Percentiles rank a stretch among this genome's conserved stretches.
Evolutionary conservation across 1,140 invertebrate species (phyloP).

Genomic region (Rhizoglyphus robini): DNA sequence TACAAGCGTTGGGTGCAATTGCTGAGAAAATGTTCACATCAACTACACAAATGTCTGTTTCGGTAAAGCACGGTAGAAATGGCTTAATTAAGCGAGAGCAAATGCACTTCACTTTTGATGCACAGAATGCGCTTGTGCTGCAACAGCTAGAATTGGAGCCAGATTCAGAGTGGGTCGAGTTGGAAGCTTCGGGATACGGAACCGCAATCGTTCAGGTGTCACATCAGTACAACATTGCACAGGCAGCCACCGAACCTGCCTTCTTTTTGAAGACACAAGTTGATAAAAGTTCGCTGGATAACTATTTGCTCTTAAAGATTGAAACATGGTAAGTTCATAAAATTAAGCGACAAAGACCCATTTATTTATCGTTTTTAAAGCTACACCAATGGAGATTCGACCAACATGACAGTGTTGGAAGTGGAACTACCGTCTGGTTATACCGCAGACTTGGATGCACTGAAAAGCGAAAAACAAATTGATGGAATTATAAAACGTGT

Average conservation of each 20-base stretch:
- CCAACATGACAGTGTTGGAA: too few relatives aligned
- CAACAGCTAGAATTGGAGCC: slow-evolving; percentile 48
- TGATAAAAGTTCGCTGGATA: slow-evolving; percentile 62
- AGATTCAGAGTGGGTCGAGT: slow-evolving; percentile 37
- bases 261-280: slow-evolving; percentile 77
- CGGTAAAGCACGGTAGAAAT: slow-evolving; percentile 38
- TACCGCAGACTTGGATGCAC: slow-evolving; percentile 55
- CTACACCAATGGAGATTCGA: slow-evolving; percentile 21
- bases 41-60: slow-evolving; percentile 38
- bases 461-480: slow-evolving; percentile 49
- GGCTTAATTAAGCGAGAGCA: slow-evolving; percentile 29
- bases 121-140: slow-evolving; percentile 54
- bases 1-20: too few relatives aligned
- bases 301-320: slow-evolving; percentile 69
- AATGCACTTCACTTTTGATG: slow-evolving; percentile 38
- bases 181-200: too few relatives aligned
- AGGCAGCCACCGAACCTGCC: slow-evolving; percentile 71
- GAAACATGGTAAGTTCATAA: slow-evolving; percentile 49
- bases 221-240: slow-evolving; percentile 70
- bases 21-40: too few relatives aligned
- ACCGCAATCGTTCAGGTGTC: too few relatives aligned
- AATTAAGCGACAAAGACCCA: too few relatives aligned
- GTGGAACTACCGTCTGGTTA: too few relatives aligned
- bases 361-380: background rate
- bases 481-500: too few relatives aligned